Percentiles rank a stretch among this genome's conserved stretches.
These are phyloP conservation scores for Bathynomus jamesi DNA, from an alignment of 1,140 invertebrate genomes.

Conservation along the genomic window DNA sequence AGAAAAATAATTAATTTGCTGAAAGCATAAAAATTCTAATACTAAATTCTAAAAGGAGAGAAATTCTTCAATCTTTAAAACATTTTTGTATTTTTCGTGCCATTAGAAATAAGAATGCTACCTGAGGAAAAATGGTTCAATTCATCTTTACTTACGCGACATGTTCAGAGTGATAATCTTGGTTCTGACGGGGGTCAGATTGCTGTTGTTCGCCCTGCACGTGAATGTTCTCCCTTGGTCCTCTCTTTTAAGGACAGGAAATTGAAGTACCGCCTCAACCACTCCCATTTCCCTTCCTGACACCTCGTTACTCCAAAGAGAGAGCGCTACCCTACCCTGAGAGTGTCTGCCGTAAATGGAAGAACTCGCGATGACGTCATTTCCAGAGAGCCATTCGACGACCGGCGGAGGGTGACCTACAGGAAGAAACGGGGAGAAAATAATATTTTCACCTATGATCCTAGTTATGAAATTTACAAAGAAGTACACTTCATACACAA, in stretches of 20 bases:
- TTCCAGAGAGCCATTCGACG: background rate
- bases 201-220: conserved; percentile 15
- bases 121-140: too few relatives aligned
- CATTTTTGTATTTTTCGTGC: too few relatives aligned
- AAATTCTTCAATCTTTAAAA: too few relatives aligned
- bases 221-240: conserved; percentile 16
- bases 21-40: too few relatives aligned
- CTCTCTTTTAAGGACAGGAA: conserved; percentile 2
- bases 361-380: background rate
- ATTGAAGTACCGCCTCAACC: conserved; percentile 14
- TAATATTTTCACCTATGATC: too few relatives aligned
- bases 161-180: conserved; percentile 8
- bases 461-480: too few relatives aligned
- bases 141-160: conserved; percentile 17
- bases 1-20: too few relatives aligned
- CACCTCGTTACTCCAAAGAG: background rate
- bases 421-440: too few relatives aligned
- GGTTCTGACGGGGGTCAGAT: conserved; percentile 1
- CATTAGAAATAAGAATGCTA: too few relatives aligned
- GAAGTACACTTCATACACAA: too few relatives aligned
- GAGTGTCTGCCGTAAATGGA: background rate
- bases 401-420: background rate
- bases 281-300: background rate
- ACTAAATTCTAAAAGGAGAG: too few relatives aligned
- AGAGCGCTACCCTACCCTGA: background rate